phyloP scores from a whole-genome alignment of 92 coral and sea anemone species.

The Parazoanthus swiftii region DNA sequence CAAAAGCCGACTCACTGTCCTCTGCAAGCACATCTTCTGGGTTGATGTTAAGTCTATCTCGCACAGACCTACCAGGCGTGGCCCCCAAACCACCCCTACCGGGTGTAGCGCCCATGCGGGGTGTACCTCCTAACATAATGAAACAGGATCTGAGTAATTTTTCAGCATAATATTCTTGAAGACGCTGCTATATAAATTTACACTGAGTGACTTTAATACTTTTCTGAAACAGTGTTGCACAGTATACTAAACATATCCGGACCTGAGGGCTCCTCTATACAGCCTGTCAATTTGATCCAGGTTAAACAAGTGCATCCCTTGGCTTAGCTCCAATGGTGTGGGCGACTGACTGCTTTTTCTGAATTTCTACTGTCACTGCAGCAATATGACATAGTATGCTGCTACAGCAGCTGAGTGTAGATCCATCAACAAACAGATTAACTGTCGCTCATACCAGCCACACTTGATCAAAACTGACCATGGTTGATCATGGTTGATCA shows the following conservation, averaged over 20 bases:
- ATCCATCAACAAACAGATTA: too few relatives aligned
- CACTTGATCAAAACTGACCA: too few relatives aligned
- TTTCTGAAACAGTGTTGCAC: too few relatives aligned
- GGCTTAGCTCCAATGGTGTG: too few relatives aligned
- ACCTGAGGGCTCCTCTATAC: too few relatives aligned
- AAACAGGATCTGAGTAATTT: not conserved
- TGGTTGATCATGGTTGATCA: too few relatives aligned
- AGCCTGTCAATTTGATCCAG: too few relatives aligned
- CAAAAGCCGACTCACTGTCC: slow-evolving; percentile 80
- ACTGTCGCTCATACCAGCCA: too few relatives aligned
- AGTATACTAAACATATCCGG: too few relatives aligned
- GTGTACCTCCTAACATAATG: slow-evolving; percentile 65
- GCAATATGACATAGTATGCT: not conserved
- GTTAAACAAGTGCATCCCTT: too few relatives aligned
- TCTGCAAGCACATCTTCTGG: slow-evolving; percentile 90
- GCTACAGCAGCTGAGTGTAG: too few relatives aligned
- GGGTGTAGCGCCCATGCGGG: slow-evolving; percentile 83
- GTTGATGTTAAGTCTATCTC: slow-evolving; percentile 93
- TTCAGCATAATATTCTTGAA: not conserved
- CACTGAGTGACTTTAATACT: not conserved
- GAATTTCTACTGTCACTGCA: not conserved
- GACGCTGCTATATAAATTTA: not conserved
- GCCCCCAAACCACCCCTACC: slow-evolving; percentile 63
- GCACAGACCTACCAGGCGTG: slow-evolving; percentile 87
- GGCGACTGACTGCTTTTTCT: not conserved